phyloP scores from a whole-genome alignment of 2,888 invertebrate species.

The Hololepta plana region DNA sequence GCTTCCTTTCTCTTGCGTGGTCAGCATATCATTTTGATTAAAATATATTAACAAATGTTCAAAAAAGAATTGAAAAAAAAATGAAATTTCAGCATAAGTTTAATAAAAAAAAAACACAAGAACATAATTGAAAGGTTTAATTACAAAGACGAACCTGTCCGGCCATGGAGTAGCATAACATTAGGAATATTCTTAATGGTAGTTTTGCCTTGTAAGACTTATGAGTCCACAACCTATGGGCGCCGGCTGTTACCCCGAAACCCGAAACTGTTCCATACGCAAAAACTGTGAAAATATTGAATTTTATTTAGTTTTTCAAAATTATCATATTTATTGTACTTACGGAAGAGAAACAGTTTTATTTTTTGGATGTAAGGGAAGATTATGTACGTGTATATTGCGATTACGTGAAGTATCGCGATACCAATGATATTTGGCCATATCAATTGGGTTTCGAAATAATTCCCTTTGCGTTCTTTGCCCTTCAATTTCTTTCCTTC shows the following conservation, averaged over 20 bases:
- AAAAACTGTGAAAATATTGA: constrained; percentile 29
- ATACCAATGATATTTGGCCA: constrained; percentile 44
- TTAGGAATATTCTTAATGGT: constrained; percentile 37
- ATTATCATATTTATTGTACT: constrained; percentile 20
- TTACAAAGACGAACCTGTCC: constrained; percentile 41
- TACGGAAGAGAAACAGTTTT: constrained; percentile 38
- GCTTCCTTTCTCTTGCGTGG: too few species aligned
- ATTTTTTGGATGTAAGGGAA: constrained; percentile 22
- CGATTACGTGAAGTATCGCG: constrained; percentile 30
- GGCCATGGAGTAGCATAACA: constrained; percentile 36
- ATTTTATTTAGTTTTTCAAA: not conserved
- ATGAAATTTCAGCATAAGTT: too few species aligned
- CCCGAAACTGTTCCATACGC: constrained; percentile 37
- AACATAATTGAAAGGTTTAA: too few species aligned
- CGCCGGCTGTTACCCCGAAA: constrained; percentile 53
- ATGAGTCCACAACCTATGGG: constrained; percentile 79
- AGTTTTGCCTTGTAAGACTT: constrained; percentile 86
- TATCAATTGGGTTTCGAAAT: constrained; percentile 39
- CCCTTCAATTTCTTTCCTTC: too few species aligned
- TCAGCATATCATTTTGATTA: too few species aligned
- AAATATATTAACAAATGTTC: too few species aligned
- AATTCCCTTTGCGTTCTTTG: constrained; percentile 10
- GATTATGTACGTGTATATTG: constrained; percentile 24
- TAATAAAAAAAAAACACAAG: too few species aligned
- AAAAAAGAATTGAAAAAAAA: too few species aligned